Base-by-base conservation (phyloP, 1,140 invertebrate species). In the Hermetia illucens region DNA sequence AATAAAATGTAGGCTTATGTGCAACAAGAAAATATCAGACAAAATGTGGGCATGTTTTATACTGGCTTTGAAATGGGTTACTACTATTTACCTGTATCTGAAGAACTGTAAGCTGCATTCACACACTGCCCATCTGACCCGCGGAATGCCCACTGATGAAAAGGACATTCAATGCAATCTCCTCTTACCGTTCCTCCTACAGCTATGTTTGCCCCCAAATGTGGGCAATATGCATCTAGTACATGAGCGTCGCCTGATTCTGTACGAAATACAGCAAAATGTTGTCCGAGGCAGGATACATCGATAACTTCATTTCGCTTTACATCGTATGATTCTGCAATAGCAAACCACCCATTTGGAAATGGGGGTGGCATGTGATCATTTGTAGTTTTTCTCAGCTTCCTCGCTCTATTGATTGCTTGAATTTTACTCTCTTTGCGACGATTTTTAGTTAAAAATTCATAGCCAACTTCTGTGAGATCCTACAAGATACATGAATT, bases 291-390 rank as follows among this genome's bases (percentile, higher is more conserved):
- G 21, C 75, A 73, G 22, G 75, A 64, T 2, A 87, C 68, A 42
- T 76, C 67, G 38, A 69, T 65, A 0, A 79, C 74, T 42, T 76
- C 59, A 21, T 72, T 71, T 2, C 54, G 54, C 20, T 62, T 66
- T 3, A 94, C 42, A 16, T 76, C 63, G 16, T 58, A 62, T 5
- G 77, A 80, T 55, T 91, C 85, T 0, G 76, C 56, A 1, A 92
- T 47, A 0, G 69, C 75, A 53, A 84, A 90, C 88, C 88, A 93
- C 9, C 88, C 88, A 48, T 94, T 92, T 0, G 88, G 88, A 62
- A 75, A 92, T 1, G 85, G 78, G 0, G 87, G 86, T 0, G 82
- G 83, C 6, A 85, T 48, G 34, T 77, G 70, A 4, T 38, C 48
- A 32, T n/a, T n/a, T n/a, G n/a, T n/a, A n/a, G n/a, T n/a, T n/a